Evolutionary conservation across 2,797 vertebrate species (phyloP), one percentile per base, ranked within the genome.

Genomic region (Micropoecilia bifurca): DNA sequence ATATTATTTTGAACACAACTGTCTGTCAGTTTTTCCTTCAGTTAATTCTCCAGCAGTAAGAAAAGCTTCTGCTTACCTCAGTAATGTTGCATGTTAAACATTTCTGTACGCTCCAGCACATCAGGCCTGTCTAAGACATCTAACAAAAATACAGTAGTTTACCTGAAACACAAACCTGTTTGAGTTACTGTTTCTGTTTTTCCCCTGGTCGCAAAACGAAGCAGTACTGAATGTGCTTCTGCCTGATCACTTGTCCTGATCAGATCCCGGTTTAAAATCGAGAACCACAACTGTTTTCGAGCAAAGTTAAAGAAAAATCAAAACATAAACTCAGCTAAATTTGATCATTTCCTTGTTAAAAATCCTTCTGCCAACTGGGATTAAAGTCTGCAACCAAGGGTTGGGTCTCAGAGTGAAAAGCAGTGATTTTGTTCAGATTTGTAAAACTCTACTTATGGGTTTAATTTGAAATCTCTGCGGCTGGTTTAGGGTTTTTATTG

Each of bases 111-210:
- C 82, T 85, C n/a, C 77, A 88, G 82, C 83, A 80, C 57, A 79
- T 88, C 90, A 92, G 80, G 76, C 76, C 75, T 89, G 73, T 85
- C 82, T 76, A 83, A 83, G 50, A 76, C 77, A 77, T 86, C 84
- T 91, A 91, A 94, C 92, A 92, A 93, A 93, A 94, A 93, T 78
- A 77, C 39, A 71, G 76, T 94, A 92, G 91, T 89, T 87, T 84
- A 46, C 79, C 87, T 74, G 83, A 77, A 75, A 85, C 13, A 10
- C 28, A 55, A 55, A 9, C 22, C 33, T 77, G 79, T 86, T 45
- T 28, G 48, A 20, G 33, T 53, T 13, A 18, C 73, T 59, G n/a
- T 3, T 75, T 43, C 9, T 4, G 20, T 41, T 59, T 10, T 25
- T 41, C 13, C 5, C 25, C 13, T 12, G 6, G 39, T n/a, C n/a